Percentiles rank a stretch among this genome's conserved stretches.
Evolutionary conservation across 1,140 invertebrate species (phyloP).

Genomic region (Drosophila willistoni): DNA sequence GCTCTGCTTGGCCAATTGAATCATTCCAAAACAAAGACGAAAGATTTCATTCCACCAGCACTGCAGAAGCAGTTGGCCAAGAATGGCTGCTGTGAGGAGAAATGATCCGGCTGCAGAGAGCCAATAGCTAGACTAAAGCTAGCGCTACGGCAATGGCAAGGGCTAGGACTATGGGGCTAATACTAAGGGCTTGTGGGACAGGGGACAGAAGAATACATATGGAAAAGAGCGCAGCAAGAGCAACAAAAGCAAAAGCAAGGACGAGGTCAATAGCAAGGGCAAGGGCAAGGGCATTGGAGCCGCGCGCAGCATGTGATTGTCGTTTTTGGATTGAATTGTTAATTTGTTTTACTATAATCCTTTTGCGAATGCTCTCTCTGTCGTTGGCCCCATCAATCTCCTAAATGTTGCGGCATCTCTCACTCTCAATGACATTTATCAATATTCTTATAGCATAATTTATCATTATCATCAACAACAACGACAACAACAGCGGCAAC

Average conservation of each 20-base stretch:
- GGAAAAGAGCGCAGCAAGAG: neutral
- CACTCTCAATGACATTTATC: conserved; percentile 59
- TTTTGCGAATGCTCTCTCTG: neutral
- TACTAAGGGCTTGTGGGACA: conserved; percentile 6
- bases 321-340: conserved; percentile 4
- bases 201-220: neutral
- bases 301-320: conserved; percentile 11
- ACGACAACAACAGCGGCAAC: conserved; percentile 34
- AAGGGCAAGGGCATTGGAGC: conserved; percentile 5
- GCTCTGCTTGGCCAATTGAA: conserved; percentile 89
- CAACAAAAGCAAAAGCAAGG: neutral
- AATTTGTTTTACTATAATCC: conserved; percentile 9
- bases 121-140: conserved; percentile 9
- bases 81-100: conserved; percentile 76
- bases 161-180: conserved; percentile 8
- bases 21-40: conserved; percentile 91
- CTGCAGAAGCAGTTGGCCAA: conserved; percentile 79
- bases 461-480: conserved; percentile 55
- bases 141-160: conserved; percentile 6
- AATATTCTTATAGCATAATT: conserved; percentile 78
- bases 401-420: conserved; percentile 15
- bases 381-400: neutral
- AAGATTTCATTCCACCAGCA: conserved; percentile 89
- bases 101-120: conserved; percentile 69
- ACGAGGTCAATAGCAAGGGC: neutral